Evolutionary conservation across 2,113 vertebrate genomes (phyloP), one percentile per base, ranked within the genome.

Genomic region (Sinosuthora webbiana): DNA sequence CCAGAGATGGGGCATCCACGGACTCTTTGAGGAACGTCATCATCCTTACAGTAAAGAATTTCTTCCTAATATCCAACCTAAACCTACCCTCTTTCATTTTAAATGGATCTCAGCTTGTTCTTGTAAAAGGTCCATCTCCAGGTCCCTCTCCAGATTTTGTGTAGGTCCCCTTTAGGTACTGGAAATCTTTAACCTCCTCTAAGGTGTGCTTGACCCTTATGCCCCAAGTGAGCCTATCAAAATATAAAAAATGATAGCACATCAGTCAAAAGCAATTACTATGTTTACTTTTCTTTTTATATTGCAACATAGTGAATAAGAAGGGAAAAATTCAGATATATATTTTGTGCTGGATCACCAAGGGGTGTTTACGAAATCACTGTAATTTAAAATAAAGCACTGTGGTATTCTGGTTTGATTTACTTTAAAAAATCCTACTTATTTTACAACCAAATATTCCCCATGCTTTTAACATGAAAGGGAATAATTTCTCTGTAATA

Each of bases 361-460:
- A 89, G 53, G 77, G 68, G 30, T 83, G 15, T 68, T 88, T 89
- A 81, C 15, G 35, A 87, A 83, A 92, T 90, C 45, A 73, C 35
- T 57, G n/a, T 86, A 83, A 78, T 71, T 90, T 91, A 62, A 87
- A 93, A 81, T 76, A 93, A 76, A 93, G 42, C 19, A 55, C 49
- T 74, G 30, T 35, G 47, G 52, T 67, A 53, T 30, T 83, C 22
- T 44, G 22, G 41, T 85, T 78, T 23, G 2, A 89, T 94, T 88
- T 86, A 77, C 30, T 81, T 62, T 31, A n/a, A 62, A 80, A 84
- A 83, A 12, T 12, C 2, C 33, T 45, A 37, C 65, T 86, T 78
- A 89, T 64, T 90, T 92, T 74, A 59, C 50, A 63, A 57, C 68
- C 57, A 78, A 88, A 91, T 93, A 74, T 83, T 85, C 60, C 70